Evolutionary conservation across 23 tunicate genomes (phyloP).

Genomic region (Oikopleura dioica): DNA sequence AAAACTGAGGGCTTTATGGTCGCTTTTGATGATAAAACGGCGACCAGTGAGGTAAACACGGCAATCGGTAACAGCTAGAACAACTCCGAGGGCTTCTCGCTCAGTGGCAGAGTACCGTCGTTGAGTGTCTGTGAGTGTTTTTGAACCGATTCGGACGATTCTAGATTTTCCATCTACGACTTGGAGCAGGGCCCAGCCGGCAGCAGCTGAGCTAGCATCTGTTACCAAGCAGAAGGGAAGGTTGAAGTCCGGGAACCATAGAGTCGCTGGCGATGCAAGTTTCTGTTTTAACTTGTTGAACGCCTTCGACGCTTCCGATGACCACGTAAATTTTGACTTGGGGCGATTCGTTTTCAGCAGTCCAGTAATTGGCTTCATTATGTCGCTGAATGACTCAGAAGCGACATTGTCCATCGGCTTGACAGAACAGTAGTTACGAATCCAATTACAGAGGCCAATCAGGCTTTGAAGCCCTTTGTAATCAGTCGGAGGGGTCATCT

Average conservation of each 20-base stretch:
- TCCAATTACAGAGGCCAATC: too few species aligned
- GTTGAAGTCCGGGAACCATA: conserved; percentile 5
- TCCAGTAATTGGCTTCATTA: neutral
- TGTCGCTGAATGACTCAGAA: too few species aligned
- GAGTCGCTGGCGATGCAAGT: neutral
- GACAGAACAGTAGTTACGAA: too few species aligned
- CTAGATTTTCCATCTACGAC: neutral
- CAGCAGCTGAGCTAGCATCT: neutral
- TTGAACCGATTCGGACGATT: neutral
- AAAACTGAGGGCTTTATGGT: neutral
- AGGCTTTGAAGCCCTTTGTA: too few species aligned
- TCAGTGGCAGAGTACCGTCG: neutral
- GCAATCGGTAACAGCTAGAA: neutral
- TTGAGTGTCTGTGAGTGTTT: neutral
- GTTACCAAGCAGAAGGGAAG: neutral
- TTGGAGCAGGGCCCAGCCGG: neutral
- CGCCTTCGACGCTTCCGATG: neutral
- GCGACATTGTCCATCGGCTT: too few species aligned
- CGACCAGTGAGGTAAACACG: neutral
- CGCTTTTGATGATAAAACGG: neutral
- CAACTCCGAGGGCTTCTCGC: neutral
- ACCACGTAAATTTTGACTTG: neutral
- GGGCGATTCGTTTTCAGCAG: neutral
- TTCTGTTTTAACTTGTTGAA: neutral
- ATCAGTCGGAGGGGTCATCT: too few species aligned